Conservation (phyloP, 1,140 invertebrate genomes). For the Lucilia cuprina region DNA sequence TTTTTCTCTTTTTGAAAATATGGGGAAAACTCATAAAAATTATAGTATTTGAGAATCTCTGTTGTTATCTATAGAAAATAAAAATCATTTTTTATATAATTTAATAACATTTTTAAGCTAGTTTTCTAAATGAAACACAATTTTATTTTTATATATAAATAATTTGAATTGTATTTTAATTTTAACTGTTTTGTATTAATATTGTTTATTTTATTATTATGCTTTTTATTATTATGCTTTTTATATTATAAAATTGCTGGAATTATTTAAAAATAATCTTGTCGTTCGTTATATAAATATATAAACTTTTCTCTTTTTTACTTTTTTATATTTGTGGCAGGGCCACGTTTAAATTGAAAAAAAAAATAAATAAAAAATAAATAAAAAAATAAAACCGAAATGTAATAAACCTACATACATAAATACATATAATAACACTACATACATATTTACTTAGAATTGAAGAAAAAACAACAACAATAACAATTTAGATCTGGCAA, state of each 20-base stretch:
- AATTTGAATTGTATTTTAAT: background rate
- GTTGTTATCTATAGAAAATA: no score
- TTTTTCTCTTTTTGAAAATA: background rate
- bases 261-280: background rate
- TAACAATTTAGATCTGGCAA: background rate
- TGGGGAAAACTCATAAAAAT: background rate
- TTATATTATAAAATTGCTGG: background rate
- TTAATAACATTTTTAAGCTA: background rate
- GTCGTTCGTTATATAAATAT: background rate
- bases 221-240: background rate
- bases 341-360: slow-evolving; percentile 26
- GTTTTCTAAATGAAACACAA: background rate
- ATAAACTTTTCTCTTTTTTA: slow-evolving; percentile 12
- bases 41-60: slow-evolving; percentile 32
- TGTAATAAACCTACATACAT: background rate
- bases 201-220: background rate
- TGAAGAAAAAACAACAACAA: background rate
- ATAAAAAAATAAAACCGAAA: no score
- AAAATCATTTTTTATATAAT: no score
- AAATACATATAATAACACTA: background rate
- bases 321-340: slow-evolving; percentile 37
- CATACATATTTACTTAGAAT: background rate
- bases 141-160: background rate
- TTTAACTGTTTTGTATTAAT: background rate
- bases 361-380: no score